Evolutionary conservation across 2,888 invertebrate genomes (phyloP), one percentile per base, ranked within the genome.

Genomic region (Limnephilus rhombicus): DNA sequence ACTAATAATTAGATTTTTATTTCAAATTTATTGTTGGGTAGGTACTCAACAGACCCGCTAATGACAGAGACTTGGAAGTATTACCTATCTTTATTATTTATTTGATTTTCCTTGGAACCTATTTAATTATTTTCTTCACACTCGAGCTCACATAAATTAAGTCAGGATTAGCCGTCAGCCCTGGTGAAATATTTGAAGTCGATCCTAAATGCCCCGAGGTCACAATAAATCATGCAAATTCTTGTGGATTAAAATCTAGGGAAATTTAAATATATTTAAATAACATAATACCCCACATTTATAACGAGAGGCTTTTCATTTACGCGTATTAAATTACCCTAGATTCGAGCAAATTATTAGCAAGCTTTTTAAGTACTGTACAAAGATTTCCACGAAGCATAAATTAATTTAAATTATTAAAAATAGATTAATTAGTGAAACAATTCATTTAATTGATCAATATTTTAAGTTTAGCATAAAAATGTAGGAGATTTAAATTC

Each of bases 171-270:
- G 34, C 49, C 87, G 87, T 34, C 87, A 87, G 53, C 31, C 13
- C 34, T 18, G 24, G 68, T 87, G 87, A 87, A 87, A 87, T 87
- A 87, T 87, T 87, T 53, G 29, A 31, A n/a, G 31, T 68, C 31
- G 53, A 87, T 68, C 87, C 87, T 31, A 87, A 87, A 87, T 87
- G 53, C 49, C 87, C 53, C 11, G 31, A 15, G 87, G 87, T 87
- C 89, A 89, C 81, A n/a, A 80, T 89, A 81, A 80, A 89, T 89
- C 81, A 89, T 89, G 89, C 80, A 89, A 89, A 89, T 89, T 89
- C 53, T 68, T 37, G n/a, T 31, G 80, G 89, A 89, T 89, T 89
- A 80, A 45, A 88, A 80, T 89, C 81, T 81, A 29, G 1, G 53
- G 9, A 34, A 53, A 68, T 87, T 87, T 87, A 87, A 87, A 86